Conservation (phyloP, 2,797 vertebrate genomes). For the Pseudochirops corinnae region DNA sequence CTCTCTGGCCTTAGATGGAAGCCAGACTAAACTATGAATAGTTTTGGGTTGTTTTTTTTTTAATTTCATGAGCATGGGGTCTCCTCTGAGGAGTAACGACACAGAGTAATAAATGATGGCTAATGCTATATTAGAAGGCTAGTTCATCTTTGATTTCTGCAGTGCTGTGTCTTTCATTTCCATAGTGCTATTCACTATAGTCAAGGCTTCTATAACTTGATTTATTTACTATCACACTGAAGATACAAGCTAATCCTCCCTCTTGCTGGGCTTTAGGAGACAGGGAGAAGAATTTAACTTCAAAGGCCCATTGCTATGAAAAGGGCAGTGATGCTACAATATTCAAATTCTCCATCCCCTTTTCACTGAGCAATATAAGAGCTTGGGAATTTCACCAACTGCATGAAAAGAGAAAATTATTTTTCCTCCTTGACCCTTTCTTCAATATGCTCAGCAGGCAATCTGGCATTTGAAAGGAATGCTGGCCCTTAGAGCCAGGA, state of each 20-base stretch:
- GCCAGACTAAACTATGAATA: neutral
- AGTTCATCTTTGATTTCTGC: neutral
- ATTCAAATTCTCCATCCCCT: neutral
- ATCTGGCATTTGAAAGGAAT: neutral
- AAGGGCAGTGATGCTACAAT: neutral
- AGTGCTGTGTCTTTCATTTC: neutral
- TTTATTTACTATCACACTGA: slow-evolving; percentile 52
- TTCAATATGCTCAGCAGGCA: slow-evolving; percentile 8
- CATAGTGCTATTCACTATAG: neutral
- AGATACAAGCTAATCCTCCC: slow-evolving; percentile 32
- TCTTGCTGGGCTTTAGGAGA: slow-evolving; percentile 11
- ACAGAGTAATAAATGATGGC: neutral
- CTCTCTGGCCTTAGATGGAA: neutral
- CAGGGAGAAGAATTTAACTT: slow-evolving; percentile 36
- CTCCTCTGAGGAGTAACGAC: slow-evolving; percentile 23
- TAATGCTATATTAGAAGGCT: neutral
- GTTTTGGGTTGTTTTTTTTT: neutral
- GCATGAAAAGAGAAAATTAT: neutral
- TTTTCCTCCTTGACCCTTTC: neutral
- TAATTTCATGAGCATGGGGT: slow-evolving; percentile 27
- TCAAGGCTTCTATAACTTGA: slow-evolving; percentile 9
- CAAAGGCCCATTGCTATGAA: slow-evolving; percentile 17
- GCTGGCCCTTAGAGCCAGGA: neutral
- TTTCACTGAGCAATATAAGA: neutral
- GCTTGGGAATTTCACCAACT: neutral